These are phyloP conservation scores for Serripes groenlandicus DNA, from an alignment of 2,888 invertebrate species.

Conservation along the genomic window DNA sequence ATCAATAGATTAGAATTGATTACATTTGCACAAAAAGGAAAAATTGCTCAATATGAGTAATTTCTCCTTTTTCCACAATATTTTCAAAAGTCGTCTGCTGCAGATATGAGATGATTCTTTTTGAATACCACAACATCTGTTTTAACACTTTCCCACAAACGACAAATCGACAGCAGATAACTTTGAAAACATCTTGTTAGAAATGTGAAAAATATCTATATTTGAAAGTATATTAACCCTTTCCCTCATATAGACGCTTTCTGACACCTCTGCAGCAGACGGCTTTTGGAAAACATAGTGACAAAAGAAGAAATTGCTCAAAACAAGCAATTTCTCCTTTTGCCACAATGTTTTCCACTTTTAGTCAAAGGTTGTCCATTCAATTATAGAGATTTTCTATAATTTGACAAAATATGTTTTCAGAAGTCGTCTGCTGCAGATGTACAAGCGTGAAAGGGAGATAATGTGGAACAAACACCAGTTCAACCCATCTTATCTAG, in stretches of 20 bases:
- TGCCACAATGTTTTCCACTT: not conserved
- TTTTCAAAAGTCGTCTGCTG: not conserved
- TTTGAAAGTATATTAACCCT: not conserved
- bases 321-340: not conserved
- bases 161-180: not conserved
- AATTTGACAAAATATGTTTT: too few relatives aligned
- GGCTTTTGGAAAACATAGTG: not conserved
- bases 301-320: not conserved
- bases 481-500: not conserved
- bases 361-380: not conserved
- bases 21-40: too few relatives aligned
- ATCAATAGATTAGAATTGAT: too few relatives aligned
- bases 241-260: not conserved
- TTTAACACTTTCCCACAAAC: not conserved
- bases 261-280: not conserved
- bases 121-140: not conserved
- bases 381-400: not conserved
- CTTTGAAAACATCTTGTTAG: not conserved
- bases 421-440: too few relatives aligned
- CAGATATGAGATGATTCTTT: not conserved
- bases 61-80: conserved; percentile 5
- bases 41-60: not conserved
- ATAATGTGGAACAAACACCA: not conserved
- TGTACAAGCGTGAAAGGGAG: too few relatives aligned
- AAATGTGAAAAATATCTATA: not conserved